phyloP scores from a whole-genome alignment of 2,113 vertebrate species.

The Bolborhynchus lineola region DNA sequence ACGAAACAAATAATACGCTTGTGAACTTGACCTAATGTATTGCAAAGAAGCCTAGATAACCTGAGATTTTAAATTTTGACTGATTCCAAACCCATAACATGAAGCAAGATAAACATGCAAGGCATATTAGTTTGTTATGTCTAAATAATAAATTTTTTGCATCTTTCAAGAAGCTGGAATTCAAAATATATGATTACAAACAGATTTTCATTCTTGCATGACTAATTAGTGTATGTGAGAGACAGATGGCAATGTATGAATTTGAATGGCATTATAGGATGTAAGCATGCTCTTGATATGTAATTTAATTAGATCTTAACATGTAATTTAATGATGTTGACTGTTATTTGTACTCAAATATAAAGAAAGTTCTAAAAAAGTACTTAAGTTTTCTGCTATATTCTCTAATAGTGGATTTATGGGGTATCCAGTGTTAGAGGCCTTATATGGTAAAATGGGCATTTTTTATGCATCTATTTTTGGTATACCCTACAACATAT shows the following conservation, averaged over 20 bases:
- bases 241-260: slow-evolving; percentile 3
- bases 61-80: not conserved
- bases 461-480: too few species aligned
- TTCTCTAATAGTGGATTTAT: too few species aligned
- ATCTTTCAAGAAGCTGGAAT: not conserved
- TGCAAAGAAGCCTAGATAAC: not conserved
- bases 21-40: not conserved
- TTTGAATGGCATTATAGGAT: not conserved
- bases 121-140: not conserved
- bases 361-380: not conserved
- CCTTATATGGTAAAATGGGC: too few species aligned
- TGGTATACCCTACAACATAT: too few species aligned
- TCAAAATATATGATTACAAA: not conserved
- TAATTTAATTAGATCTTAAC: not conserved
- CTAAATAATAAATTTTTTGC: not conserved
- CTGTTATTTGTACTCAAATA: not conserved
- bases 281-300: not conserved
- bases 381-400: too few species aligned
- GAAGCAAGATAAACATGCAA: not conserved
- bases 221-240: not conserved
- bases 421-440: too few species aligned
- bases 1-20: not conserved
- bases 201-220: not conserved
- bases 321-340: not conserved
- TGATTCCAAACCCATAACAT: not conserved